phyloP scores from a whole-genome alignment of 2,113 vertebrate genomes.

The Notarius lentiginosus region DNA sequence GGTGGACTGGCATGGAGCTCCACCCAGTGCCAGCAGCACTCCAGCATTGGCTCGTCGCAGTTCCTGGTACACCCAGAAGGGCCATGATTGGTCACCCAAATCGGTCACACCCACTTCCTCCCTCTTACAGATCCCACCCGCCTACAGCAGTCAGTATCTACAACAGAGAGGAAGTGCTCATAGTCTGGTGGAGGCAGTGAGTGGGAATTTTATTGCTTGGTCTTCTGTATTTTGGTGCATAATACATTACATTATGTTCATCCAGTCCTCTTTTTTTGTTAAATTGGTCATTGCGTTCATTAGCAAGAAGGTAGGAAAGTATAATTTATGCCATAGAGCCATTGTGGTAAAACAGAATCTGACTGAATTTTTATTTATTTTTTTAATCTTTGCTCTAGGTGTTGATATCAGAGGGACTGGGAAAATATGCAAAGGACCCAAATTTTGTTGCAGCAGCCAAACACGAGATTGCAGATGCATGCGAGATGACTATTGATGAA shows the following conservation, averaged over 20 bases:
- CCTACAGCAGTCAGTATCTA: constrained; percentile 77
- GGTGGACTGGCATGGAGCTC: constrained; percentile 82
- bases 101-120: constrained; percentile 65
- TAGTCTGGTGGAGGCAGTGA: constrained; percentile 95
- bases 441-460: constrained; percentile 93
- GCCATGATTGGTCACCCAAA: constrained; percentile 73
- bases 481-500: constrained; percentile 94
- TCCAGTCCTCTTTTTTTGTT: background rate
- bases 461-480: constrained; percentile 93
- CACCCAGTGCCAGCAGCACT: constrained; percentile 82
- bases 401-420: constrained; percentile 93
- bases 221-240: background rate
- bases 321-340: background rate
- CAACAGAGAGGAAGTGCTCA: constrained; percentile 90
- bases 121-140: constrained; percentile 81
- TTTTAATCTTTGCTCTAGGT: constrained; percentile 72
- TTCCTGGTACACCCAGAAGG: constrained; percentile 87
- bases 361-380: background rate
- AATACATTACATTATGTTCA: background rate
- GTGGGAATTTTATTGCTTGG: constrained; percentile 42
- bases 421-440: constrained; percentile 90
- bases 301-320: background rate
- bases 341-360: background rate
- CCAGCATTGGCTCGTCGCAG: constrained; percentile 83
- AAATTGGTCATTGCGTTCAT: background rate